Evolutionary conservation across 2,888 invertebrate species (phyloP), one percentile per base, ranked within the genome.

Genomic region (Cephus sareptanus): DNA sequence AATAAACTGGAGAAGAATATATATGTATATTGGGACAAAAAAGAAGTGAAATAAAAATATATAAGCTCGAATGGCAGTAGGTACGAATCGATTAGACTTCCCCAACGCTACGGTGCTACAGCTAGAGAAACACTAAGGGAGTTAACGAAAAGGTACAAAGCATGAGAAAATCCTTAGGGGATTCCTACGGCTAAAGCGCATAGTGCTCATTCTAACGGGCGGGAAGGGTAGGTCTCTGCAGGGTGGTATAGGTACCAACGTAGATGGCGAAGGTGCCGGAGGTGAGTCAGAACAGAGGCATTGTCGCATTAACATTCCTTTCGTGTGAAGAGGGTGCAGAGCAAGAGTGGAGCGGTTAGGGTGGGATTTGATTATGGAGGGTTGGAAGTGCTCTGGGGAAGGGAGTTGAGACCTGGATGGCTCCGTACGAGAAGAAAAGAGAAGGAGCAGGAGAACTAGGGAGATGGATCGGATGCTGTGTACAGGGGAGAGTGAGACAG

Each of bases 301-400:
- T 90, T 90, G 90, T 90, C 90, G 89, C 90, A 91, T 91, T 91
- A 91, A 91, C 90, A 91, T 91, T 91, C 90, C 90, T 90, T 91
- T 90, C 90, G 90, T 89, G 91, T 88, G 90, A 89, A 90, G 88
- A 88, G 89, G 89, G 88, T 87, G 85, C 83, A 79, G 87, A 81
- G 84, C 82, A 81, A 74, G 80, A 80, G 81, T 76, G 86, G 85
- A 88, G 88, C 86, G 88, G 88, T 89, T 89, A 89, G 89, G 89
- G 88, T 87, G 83, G 90, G 91, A 90, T 91, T 91, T 90, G 90
- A 90, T 91, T 91, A 90, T 87, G 86, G 90, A 89, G 88, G 88
- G 89, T 87, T 87, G 86, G 85, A 83, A 83, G 84, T 83, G 80
- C 83, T 80, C 84, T 82, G 77, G 79, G 70, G 80, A 79, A 80